These are phyloP conservation scores for Papilio protenor DNA, from an alignment of 2,888 invertebrate species.

Conservation along the genomic window DNA sequence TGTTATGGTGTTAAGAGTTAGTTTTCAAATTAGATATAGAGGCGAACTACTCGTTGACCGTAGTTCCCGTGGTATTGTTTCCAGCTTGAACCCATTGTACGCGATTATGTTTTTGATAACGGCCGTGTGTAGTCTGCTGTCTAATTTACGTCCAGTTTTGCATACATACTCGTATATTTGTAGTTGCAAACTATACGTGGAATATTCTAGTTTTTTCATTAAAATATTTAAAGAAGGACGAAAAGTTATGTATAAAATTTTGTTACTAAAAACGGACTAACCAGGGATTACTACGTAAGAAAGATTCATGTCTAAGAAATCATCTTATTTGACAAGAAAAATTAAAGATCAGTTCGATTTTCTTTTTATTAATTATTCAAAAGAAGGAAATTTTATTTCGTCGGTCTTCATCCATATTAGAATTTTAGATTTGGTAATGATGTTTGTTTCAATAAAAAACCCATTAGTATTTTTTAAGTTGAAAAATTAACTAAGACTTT, in stretches of 20 bases:
- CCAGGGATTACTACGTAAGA: too few relatives aligned
- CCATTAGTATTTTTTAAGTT: not conserved
- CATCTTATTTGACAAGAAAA: too few relatives aligned
- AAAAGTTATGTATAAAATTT: too few relatives aligned
- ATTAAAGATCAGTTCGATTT: too few relatives aligned
- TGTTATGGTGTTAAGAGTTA: constrained; percentile 7
- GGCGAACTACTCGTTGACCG: constrained; percentile 56
- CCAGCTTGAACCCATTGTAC: constrained; percentile 61
- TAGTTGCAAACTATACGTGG: constrained; percentile 31
- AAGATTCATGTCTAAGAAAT: too few relatives aligned
- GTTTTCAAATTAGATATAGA: not conserved
- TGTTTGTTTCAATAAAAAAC: not conserved
- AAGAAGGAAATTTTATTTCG: too few relatives aligned
- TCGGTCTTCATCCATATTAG: not conserved
- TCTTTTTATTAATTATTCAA: too few relatives aligned
- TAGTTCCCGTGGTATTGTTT: constrained; percentile 79
- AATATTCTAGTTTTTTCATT: constrained; percentile 42
- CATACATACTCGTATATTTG: constrained; percentile 46
- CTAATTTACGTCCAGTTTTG: constrained; percentile 52
- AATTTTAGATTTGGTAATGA: not conserved
- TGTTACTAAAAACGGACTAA: too few relatives aligned
- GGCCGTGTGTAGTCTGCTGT: constrained; percentile 51
- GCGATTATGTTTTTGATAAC: constrained; percentile 66
- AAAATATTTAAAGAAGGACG: constrained; percentile 25
- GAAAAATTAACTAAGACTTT: not conserved